phyloP scores from a whole-genome alignment of 2,113 vertebrate genomes.

The Lepisosteus osseus region DNA sequence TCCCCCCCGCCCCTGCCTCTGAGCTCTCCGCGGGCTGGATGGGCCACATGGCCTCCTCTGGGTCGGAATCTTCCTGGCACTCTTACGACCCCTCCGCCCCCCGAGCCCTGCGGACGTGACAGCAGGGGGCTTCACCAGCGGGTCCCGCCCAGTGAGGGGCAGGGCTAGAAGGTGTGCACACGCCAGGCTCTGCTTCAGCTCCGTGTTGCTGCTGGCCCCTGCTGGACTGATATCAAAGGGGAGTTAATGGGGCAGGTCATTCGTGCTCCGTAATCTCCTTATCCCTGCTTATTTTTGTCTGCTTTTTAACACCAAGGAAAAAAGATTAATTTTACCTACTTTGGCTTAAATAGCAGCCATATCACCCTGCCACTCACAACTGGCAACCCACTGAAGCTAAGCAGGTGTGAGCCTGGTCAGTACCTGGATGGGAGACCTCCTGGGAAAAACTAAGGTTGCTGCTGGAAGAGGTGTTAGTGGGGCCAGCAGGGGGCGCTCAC shows the following conservation, averaged over 20 bases:
- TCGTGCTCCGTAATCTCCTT: conserved; percentile 19
- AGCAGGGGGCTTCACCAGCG: conserved; percentile 10
- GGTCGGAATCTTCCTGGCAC: background rate
- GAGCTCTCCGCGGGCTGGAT: background rate
- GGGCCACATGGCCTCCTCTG: background rate
- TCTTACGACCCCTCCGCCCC: background rate
- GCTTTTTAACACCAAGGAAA: too few relatives aligned
- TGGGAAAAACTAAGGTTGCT: too few relatives aligned
- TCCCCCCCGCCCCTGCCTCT: background rate
- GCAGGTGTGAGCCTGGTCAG: too few relatives aligned
- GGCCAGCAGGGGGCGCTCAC: too few relatives aligned
- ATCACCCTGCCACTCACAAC: too few relatives aligned
- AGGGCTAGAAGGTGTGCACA: background rate
- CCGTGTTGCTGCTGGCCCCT: background rate
- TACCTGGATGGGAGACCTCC: too few relatives aligned
- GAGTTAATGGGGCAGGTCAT: conserved; percentile 19
- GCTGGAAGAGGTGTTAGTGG: too few relatives aligned
- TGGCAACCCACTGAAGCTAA: too few relatives aligned
- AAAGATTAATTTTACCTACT: background rate
- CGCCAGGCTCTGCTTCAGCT: background rate
- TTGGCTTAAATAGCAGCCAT: conserved; percentile 1
- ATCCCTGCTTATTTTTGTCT: background rate
- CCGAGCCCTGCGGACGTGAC: background rate
- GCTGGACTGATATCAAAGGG: conserved; percentile 3
- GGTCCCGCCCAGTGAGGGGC: background rate